Base-by-base conservation (phyloP, 2,888 invertebrate genomes). In the Drosophila anomalata region DNA sequence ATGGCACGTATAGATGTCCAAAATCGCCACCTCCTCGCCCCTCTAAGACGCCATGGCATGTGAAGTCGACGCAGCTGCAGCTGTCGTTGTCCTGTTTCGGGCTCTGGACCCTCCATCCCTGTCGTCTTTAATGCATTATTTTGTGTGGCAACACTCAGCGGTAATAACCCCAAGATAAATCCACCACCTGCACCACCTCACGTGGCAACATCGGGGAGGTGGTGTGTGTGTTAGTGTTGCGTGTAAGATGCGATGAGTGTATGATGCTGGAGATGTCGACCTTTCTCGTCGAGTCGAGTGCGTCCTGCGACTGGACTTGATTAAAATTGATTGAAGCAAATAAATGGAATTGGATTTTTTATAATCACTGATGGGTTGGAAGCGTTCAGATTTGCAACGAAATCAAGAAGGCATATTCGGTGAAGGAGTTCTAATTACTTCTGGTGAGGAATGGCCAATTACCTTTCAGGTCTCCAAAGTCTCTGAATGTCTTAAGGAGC, bases 261-360 rank as follows among this genome's bases (percentile, higher is more conserved):
- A 54, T 55, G 47, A 42, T 54, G 51, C 56, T 63, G 61, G 63
- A 46, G 75, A 59, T 62, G 69, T 56, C 50, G 59, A 55, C 47
- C 17, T 22, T 14, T 31, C 55, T 50, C 47, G 14, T 14, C 14
- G 14, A 14, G 14, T 14, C 52, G 44, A 31, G 54, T 65, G 57
- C 63, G 61, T 20, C 58, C 24, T 56, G 51, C 46, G 39, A 65
- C 50, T 63, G 68, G 58, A 61, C 73, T 79, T 89, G 88, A 89
- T 89, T 87, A 78, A 88, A 88, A 89, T 88, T 88, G 89, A 88
- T 89, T 88, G 89, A 83, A 87, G 79, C 83, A 85, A 78, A 81
- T 76, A 76, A 77, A 76, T 78, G 67, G 60, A 74, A 75, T 75
- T 78, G 76, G 67, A 81, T 77, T 76, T 61, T 86, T 87, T 81